Base-by-base conservation (phyloP, 2,113 vertebrate genomes). In the Antennarius striatus region DNA sequence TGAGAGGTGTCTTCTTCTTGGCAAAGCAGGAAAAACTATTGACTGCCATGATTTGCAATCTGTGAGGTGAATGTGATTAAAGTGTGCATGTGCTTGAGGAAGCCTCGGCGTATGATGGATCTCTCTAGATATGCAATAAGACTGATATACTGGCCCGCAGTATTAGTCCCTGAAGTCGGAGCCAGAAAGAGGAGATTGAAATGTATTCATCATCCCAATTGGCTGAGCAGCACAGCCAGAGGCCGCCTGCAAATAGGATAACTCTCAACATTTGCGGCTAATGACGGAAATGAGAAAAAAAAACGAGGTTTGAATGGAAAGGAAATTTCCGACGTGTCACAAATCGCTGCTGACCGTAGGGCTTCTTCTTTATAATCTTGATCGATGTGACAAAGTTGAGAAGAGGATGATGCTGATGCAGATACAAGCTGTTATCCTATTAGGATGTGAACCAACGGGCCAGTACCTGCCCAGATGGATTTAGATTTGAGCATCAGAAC, bases 151-250 rank as follows among this genome's bases (percentile, higher is more conserved):
- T 74, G 75, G 80, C 77, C 62, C 40, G 1, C 53, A 14, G 69
- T 1, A 0, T 39, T 29, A 2, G 64, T 32, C 63, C 73, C 79
- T 68, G 65, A 72, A 75, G 81, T 73, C 47, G 0, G 75, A 73
- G 81, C 79, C 87, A 82, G 75, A 60, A 65, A 67, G 54, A 57
- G 17, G 68, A 83, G 72, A 86, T 81, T 86, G 79, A 89, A 88
- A 85, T 70, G 65, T 79, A 86, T 85, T 82, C 81, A 85, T 86
- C 83, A 73, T 87, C 73, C 32, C 62, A 45, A 47, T 11, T 9
- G 68, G 39, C 43, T 0, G n/a, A 66, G 50, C 73, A 10, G 77
- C 56, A 11, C 71, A 52, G 64, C 72, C 82, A 66, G 68, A 64
- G 54, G 17, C 74, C n/a, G 68, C 68, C 79, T 66, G 77, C 70